These are phyloP conservation scores for Catharus bicknelli DNA, from an alignment of 2,113 vertebrate species.

Conservation along the genomic window DNA sequence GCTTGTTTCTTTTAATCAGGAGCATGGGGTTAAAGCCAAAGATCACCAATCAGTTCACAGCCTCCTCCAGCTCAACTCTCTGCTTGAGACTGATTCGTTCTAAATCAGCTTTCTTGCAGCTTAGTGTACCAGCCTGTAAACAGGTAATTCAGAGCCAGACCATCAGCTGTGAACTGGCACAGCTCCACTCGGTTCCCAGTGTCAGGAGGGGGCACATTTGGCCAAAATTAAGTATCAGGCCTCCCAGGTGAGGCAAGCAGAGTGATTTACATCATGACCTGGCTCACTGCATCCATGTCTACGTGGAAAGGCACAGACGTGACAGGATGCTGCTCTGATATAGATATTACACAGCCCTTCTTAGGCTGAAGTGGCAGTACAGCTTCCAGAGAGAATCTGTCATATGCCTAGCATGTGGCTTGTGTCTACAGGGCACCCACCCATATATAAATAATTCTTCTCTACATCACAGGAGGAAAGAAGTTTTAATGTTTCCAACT, in stretches of 20 bases:
- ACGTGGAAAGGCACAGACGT: fast-evolving
- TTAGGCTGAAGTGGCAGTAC: not conserved
- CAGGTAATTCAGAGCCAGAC: slow-evolving; percentile 21
- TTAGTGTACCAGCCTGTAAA: not conserved
- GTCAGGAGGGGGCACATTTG: not conserved
- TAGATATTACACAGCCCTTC: not conserved
- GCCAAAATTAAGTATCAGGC: not conserved
- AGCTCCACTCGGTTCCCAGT: not conserved
- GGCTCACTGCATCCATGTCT: not conserved
- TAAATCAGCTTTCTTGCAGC: slow-evolving; percentile 24
- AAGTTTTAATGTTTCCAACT: not conserved
- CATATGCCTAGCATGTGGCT: not conserved
- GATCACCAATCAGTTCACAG: not conserved
- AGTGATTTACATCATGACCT: not conserved
- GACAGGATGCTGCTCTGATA: not conserved
- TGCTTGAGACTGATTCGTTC: slow-evolving; percentile 4
- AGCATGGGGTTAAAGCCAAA: not conserved
- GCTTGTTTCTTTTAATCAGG: slow-evolving; percentile 1
- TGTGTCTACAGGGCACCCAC: not conserved
- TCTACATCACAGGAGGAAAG: not conserved
- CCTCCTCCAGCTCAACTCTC: not conserved
- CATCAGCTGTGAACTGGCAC: not conserved
- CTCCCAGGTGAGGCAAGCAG: not conserved
- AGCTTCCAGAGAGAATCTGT: not conserved
- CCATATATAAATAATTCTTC: not conserved